Conservation (phyloP, 2,113 vertebrate genomes). For the Phylloscopus trochilus region DNA sequence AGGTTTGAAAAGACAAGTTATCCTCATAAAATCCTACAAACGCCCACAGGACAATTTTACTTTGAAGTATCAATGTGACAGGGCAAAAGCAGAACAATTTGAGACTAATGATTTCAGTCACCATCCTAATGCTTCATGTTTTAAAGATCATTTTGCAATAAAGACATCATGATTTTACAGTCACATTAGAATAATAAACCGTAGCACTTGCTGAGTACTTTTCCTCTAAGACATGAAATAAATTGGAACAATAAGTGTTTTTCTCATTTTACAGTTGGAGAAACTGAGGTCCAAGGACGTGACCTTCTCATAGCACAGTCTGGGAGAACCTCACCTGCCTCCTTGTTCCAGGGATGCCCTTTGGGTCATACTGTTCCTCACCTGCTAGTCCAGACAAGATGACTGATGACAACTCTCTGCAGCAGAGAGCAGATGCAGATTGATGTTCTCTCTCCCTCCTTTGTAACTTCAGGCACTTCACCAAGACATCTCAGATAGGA, state of each 20-base stretch:
- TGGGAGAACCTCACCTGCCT: neutral
- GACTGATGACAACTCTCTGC: neutral
- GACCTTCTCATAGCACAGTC: neutral
- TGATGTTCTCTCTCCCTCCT: neutral
- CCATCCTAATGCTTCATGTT: conserved; percentile 66
- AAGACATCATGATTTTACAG: conserved; percentile 64
- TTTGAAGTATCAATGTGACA: conserved; percentile 62
- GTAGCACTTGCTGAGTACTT: neutral
- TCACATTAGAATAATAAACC: conserved; percentile 61
- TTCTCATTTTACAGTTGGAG: neutral
- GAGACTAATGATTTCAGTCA: conserved; percentile 67
- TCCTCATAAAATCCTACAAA: conserved; percentile 35
- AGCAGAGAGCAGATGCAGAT: neutral
- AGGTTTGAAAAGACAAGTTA: conserved; percentile 52
- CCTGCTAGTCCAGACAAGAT: neutral
- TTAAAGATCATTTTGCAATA: conserved; percentile 66
- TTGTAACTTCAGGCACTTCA: conserved; percentile 13
- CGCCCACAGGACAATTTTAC: conserved; percentile 56
- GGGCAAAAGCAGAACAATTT: conserved; percentile 66
- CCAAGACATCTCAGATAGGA: neutral
- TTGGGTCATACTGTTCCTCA: neutral
- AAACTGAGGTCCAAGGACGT: neutral
- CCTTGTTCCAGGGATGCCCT: neutral
- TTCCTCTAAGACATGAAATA: conserved; percentile 27
- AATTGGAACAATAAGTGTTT: conserved; percentile 10